Base-by-base conservation (phyloP, 1,140 invertebrate genomes). In the Apis cerana region DNA sequence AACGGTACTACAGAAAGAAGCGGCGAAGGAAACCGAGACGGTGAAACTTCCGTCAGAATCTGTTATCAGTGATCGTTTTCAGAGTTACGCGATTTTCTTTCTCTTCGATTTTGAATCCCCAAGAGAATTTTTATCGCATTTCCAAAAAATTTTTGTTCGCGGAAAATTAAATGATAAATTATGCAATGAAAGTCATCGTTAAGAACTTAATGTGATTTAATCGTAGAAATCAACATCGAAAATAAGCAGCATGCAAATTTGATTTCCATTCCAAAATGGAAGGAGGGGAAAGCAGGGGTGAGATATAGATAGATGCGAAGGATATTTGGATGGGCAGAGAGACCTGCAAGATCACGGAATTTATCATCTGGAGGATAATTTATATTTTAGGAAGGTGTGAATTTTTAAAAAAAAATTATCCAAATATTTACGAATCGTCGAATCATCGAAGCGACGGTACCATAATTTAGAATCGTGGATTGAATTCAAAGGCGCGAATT, bases 401-500 rank as follows among this genome's bases (percentile, higher is more conserved):
- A 33, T 33, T 54, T 2, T 43, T 43, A 4, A 43, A 43, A 5
- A 5, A 68, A 11, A 5, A 12, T 12, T n/a, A 59, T 4, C 21
- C 21, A 59, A n/a, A 1, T 23, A 23, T 23, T 7, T 23, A 13
- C 13, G 13, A 23, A 13, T 62, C 2, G n/a, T 23, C 12, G 15
- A 5, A 1, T 61, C 7, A 7, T n/a, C 13, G 21, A 17, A 19
- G 9, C 17, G 9, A 23, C 10, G 0, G 19, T 54, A 23, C 19
- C n/a, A 72, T n/a, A 15, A 64, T 48, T 54, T 8, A 48, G 8
- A 54, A 52, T 15, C 21, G 0, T 21, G 12, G 1, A 62, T 17
- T 54, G 11, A 70, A 69, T 61, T 59, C 15, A n/a, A 15, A 64
- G 56, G 83, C 48, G 78, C 61, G 78, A 81, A 84, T 81, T 84